Base-by-base conservation (phyloP, 2,888 invertebrate genomes). In the Hydrotaea diabolus region DNA sequence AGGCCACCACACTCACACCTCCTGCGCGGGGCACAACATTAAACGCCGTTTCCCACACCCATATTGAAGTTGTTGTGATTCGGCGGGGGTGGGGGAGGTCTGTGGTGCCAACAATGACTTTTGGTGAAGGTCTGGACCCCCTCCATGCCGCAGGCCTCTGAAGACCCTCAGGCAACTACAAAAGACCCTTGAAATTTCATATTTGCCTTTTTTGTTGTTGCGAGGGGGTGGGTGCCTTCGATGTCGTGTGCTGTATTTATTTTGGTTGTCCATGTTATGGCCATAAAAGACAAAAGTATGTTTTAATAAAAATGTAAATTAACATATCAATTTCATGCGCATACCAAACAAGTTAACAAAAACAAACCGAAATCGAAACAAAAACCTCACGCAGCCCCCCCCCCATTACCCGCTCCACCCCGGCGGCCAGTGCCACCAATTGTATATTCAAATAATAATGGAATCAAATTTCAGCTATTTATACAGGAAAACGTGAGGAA, bases 281-380 rank as follows among this genome's bases (percentile, higher is more conserved):
- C 26, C 21, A 72, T 53, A 62, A 78, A 64, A 23, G 53, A 55
- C 64, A 53, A 66, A 66, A 36, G 26, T 23, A 43, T 36, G 36
- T 74, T 66, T 74, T 21, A 36, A 79, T 74, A 79, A 80, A 80
- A 74, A 74, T 80, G 26, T 46, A 80, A 79, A 74, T 80, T 66
- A 79, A 49, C 43, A 57, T 55, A 80, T 74, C 46, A 74, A 46
- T 74, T 57, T 66, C 57, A 74, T 74, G 64, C 73, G 55, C 73
- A 59, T 77, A 69, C 9, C 26, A 23, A 59, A 59, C 15, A 64
- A 36, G 21, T 39, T 39, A 39, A 13, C 55, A 55, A 21, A 59
- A 59, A 26, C 26, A 59, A 64, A 64, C 36, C 17, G 36, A 64
- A 36, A 36, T 64, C 9, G 8, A 69, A 59, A 36, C 31, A 8